phyloP scores from a whole-genome alignment of 2,113 vertebrate genomes.

The Atlantisia rogersi region DNA sequence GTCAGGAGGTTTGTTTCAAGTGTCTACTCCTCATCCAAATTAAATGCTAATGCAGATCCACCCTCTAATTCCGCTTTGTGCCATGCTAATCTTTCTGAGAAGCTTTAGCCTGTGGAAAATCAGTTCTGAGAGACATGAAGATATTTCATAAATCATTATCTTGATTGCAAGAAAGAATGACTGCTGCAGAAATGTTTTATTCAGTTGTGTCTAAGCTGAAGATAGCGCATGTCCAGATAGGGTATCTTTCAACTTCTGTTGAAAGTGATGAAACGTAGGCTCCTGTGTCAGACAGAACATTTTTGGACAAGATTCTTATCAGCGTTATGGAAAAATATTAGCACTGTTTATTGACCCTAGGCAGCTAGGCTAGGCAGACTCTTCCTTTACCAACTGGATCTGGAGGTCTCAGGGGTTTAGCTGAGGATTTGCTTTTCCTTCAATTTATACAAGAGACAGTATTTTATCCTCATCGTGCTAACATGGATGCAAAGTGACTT shows the following conservation, averaged over 20 bases:
- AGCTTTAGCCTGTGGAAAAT: background rate
- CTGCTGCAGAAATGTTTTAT: background rate
- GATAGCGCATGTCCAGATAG: background rate
- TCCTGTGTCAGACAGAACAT: background rate
- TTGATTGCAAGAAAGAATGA: background rate
- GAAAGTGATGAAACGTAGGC: background rate
- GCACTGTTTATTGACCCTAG: fast-evolving
- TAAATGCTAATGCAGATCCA: background rate
- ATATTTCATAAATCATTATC: background rate
- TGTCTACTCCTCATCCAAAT: background rate
- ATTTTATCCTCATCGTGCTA: background rate
- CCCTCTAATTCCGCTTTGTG: background rate
- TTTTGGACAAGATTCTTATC: background rate
- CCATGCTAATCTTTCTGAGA: background rate
- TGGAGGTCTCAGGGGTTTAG: background rate
- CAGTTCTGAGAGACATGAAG: background rate
- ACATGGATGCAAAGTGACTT: background rate
- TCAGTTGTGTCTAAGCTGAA: background rate
- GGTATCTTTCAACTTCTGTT: background rate
- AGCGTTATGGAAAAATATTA: background rate
- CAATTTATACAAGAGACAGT: background rate
- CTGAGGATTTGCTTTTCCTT: background rate
- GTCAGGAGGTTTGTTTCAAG: background rate
- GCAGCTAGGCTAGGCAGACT: background rate
- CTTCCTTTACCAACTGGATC: background rate